phyloP scores from a whole-genome alignment of 2,113 vertebrate genomes.

The Empidonax alnorum region DNA sequence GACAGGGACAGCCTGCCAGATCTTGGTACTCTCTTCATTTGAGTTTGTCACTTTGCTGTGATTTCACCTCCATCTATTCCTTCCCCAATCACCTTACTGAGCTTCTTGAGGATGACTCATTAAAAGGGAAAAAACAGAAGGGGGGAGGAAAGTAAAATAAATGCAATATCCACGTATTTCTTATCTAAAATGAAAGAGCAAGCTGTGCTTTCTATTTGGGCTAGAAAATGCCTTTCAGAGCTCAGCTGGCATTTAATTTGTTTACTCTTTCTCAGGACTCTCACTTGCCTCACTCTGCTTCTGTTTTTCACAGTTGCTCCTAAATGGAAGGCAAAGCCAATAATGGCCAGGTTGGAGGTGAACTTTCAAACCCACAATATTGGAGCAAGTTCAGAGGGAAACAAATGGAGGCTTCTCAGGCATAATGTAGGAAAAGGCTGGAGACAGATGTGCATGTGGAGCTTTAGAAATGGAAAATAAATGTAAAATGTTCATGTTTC shows the following conservation, averaged over 20 bases:
- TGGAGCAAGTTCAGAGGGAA: conserved; percentile 21
- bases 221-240: not conserved
- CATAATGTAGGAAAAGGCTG: conserved; percentile 16
- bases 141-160: not conserved
- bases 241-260: conserved; percentile 44
- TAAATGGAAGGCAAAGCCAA: conserved; percentile 28
- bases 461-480: not conserved
- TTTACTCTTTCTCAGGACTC: conserved; percentile 8
- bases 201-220: not conserved
- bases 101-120: not conserved
- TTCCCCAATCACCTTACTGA: not conserved
- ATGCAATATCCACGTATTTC: not conserved
- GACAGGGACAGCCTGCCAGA: not conserved
- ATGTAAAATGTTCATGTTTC: not conserved
- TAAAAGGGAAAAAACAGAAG: not conserved
- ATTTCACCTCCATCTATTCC: not conserved
- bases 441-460: not conserved
- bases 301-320: not conserved
- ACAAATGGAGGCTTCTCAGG: not conserved
- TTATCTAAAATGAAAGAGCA: not conserved
- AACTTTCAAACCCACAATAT: conserved; percentile 21
- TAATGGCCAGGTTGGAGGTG: not conserved
- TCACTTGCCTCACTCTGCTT: not conserved
- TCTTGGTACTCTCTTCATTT: not conserved
- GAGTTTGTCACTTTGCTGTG: not conserved